These are phyloP conservation scores for Sminthurides bifidus DNA, from an alignment of 1,140 invertebrate genomes.

Conservation along the genomic window DNA sequence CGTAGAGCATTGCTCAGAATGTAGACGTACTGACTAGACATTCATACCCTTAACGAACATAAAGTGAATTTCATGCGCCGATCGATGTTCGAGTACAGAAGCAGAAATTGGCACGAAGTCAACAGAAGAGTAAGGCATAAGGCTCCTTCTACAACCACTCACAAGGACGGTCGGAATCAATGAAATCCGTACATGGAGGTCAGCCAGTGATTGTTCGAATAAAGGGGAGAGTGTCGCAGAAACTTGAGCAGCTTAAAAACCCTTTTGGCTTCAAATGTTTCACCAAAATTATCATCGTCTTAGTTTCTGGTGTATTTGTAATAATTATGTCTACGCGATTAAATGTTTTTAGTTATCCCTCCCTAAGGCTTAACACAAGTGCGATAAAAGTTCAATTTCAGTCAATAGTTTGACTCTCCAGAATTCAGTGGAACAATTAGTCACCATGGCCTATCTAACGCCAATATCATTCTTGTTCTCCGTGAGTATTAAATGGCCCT, in stretches of 20 bases:
- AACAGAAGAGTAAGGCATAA: conserved; percentile 24
- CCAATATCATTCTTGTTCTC: too few relatives aligned
- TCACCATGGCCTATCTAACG: too few relatives aligned
- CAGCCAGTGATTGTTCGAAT: conserved; percentile 17
- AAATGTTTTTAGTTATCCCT: too few relatives aligned
- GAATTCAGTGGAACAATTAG: too few relatives aligned
- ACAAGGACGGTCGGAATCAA: conserved; percentile 27
- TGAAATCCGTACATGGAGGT: conserved; percentile 26
- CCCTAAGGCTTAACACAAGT: too few relatives aligned
- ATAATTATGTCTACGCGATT: too few relatives aligned
- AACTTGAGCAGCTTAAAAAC: not conserved
- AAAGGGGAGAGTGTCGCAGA: conserved; percentile 2
- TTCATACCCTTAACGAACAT: conserved; percentile 21
- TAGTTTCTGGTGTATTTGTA: too few relatives aligned
- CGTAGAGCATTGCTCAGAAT: too few relatives aligned
- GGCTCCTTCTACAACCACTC: conserved; percentile 14
- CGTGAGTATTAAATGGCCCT: too few relatives aligned
- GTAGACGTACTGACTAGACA: conserved; percentile 14
- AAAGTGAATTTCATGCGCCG: conserved; percentile 31
- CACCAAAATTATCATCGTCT: not conserved
- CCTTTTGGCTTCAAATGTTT: not conserved
- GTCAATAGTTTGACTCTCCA: too few relatives aligned
- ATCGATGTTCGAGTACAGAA: conserved; percentile 31
- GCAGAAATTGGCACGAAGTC: conserved; percentile 33
- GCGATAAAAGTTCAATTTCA: too few relatives aligned